Conservation (phyloP, 2,888 invertebrate genomes). For the Patella ulyssiponensis region DNA sequence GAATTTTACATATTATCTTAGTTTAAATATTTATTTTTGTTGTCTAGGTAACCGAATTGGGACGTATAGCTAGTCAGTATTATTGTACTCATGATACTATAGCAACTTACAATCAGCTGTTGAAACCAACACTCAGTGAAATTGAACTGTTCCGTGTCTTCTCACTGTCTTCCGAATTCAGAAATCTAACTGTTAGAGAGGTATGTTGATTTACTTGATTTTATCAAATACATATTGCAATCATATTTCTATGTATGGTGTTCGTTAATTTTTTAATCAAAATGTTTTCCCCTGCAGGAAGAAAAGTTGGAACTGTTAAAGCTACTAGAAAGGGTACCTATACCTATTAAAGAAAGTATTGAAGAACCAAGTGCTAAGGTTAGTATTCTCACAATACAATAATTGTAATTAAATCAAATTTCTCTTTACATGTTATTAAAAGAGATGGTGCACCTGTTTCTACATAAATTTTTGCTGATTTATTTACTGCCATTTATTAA, state of each 20-base stretch:
- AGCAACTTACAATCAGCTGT: constrained; percentile 94
- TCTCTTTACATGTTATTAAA: no score
- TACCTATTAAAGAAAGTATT: constrained; percentile 98
- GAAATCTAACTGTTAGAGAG: constrained; percentile 84
- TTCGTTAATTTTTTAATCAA: no score
- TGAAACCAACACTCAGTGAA: constrained; percentile 96
- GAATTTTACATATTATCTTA: no score
- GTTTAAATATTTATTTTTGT: no score
- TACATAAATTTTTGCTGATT: no score
- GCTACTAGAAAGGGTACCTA: constrained; percentile 94
- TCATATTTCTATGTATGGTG: constrained; percentile 33
- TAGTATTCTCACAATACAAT: background rate
- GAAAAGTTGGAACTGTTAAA: constrained; percentile 97
- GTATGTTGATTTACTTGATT: constrained; percentile 42
- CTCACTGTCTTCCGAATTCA: constrained; percentile 96
- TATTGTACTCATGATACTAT: constrained; percentile 98
- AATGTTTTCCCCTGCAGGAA: constrained; percentile 75
- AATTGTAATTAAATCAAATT: background rate
- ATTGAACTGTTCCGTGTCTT: constrained; percentile 98
- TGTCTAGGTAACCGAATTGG: constrained; percentile 87
- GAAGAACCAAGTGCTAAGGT: constrained; percentile 97
- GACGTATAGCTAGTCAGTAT: constrained; percentile 97
- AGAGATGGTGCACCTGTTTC: no score
- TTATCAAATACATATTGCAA: background rate
- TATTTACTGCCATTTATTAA: no score